A percentile compares a stretch with the other conserved stretches of the same genome.
Conservation (phyloP, 2,113 vertebrate species). For the Opisthocomus hoazin region DNA sequence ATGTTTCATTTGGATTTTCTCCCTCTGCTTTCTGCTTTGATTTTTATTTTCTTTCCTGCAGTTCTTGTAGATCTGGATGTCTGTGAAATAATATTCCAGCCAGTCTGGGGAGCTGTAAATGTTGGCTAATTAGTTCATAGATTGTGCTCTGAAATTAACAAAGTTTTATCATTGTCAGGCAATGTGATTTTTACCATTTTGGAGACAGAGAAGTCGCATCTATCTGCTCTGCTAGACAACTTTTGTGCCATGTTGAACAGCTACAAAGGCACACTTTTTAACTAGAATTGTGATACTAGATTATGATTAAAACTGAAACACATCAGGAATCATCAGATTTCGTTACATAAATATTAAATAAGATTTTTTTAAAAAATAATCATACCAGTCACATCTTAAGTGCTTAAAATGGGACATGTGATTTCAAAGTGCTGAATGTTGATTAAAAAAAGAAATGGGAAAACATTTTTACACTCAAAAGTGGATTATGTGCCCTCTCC, state of each 20-base stretch:
- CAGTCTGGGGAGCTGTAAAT: background rate
- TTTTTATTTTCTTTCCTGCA: background rate
- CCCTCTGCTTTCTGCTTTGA: background rate
- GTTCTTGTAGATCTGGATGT: background rate
- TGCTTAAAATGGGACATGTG: constrained; percentile 32
- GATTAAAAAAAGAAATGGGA: constrained; percentile 34
- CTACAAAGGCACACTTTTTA: background rate
- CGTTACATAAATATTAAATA: constrained; percentile 57
- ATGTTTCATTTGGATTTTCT: background rate
- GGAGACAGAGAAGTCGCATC: background rate
- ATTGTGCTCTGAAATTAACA: background rate
- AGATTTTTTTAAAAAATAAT: constrained; percentile 28
- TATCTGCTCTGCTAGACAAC: background rate
- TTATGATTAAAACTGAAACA: constrained; percentile 43
- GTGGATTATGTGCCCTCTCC: background rate
- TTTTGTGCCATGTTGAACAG: background rate
- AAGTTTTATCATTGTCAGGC: background rate
- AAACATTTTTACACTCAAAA: constrained; percentile 25
- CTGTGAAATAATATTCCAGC: constrained; percentile 1
- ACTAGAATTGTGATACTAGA: background rate
- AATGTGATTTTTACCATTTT: background rate
- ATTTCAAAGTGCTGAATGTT: constrained; percentile 6
- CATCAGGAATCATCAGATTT: constrained; percentile 42
- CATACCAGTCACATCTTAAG: background rate
- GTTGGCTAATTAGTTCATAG: constrained; percentile 9